Percentiles rank a stretch among this genome's conserved stretches.
Conservation (phyloP, 2,797 vertebrate species). For the Antrozous pallidus region DNA sequence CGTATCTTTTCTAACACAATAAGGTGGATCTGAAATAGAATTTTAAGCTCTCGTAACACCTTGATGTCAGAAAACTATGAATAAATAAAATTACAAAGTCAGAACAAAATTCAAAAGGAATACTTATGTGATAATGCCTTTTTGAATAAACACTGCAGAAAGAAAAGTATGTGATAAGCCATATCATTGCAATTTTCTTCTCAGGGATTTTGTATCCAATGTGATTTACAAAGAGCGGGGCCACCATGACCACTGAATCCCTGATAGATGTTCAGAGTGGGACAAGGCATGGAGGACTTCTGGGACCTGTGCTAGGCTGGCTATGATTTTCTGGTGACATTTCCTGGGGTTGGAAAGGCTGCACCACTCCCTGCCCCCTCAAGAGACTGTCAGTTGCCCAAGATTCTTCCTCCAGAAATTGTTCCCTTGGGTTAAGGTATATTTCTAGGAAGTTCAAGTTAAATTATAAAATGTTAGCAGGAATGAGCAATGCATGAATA, state of each 20-base stretch:
- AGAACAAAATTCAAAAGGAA: conserved; percentile 51
- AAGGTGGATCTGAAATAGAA: conserved; percentile 35
- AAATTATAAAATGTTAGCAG: conserved; percentile 26
- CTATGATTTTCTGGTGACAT: not conserved
- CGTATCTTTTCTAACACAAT: conserved; percentile 10
- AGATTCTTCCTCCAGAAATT: not conserved
- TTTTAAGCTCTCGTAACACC: conserved; percentile 7
- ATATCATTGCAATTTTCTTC: conserved; percentile 49
- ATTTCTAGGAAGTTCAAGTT: conserved; percentile 28
- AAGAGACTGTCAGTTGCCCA: not conserved
- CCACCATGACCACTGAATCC: not conserved
- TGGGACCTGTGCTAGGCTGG: not conserved
- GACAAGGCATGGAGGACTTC: not conserved
- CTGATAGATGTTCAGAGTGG: not conserved
- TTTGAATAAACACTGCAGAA: not conserved
- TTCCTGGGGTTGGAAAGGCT: not conserved
- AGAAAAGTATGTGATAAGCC: conserved; percentile 55
- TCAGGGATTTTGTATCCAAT: conserved; percentile 28
- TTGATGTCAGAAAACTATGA: conserved; percentile 32
- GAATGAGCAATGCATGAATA: not conserved
- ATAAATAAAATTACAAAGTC: conserved; percentile 60
- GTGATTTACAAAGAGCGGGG: conserved; percentile 16
- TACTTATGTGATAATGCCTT: conserved; percentile 2
- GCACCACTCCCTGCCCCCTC: not conserved
- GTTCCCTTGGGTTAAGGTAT: not conserved